Conservation (phyloP, 2,888 invertebrate genomes). For the Podotricha telesiphe region DNA sequence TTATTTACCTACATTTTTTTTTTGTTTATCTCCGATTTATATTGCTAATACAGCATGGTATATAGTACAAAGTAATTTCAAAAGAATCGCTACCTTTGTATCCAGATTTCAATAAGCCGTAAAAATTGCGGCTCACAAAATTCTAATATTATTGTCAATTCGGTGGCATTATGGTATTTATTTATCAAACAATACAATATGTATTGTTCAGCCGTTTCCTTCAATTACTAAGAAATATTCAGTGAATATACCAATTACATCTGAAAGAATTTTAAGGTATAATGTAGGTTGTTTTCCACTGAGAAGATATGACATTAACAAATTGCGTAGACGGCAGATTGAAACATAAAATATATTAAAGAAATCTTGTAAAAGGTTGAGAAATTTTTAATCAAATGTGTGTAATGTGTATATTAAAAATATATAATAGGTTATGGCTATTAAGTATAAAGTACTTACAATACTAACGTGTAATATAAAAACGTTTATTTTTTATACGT, state of each 20-base stretch:
- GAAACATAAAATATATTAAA: neutral
- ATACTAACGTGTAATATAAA: too few relatives aligned
- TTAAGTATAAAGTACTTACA: too few relatives aligned
- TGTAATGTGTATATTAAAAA: neutral
- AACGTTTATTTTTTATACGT: too few relatives aligned
- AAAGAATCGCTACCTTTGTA: conserved; percentile 14
- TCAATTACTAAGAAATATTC: conserved; percentile 3
- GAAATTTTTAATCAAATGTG: neutral
- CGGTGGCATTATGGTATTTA: neutral
- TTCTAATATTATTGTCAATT: conserved; percentile 19
- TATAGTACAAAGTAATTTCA: conserved; percentile 1
- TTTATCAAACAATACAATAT: conserved; percentile 7
- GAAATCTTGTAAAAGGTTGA: neutral
- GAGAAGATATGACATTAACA: neutral
- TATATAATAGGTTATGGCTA: too few relatives aligned
- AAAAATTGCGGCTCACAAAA: conserved; percentile 4
- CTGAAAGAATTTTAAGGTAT: neutral
- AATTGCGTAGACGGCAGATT: neutral
- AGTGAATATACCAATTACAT: conserved; percentile 6
- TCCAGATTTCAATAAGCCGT: conserved; percentile 8
- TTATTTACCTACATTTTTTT: too few relatives aligned
- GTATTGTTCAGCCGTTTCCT: neutral
- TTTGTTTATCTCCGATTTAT: too few relatives aligned
- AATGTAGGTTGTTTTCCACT: neutral
- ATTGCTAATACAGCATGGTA: too few relatives aligned